Percentiles rank a stretch among this genome's conserved stretches.
Conservation (phyloP, 2,113 vertebrate species). For the Herpailurus yagouaroundi region DNA sequence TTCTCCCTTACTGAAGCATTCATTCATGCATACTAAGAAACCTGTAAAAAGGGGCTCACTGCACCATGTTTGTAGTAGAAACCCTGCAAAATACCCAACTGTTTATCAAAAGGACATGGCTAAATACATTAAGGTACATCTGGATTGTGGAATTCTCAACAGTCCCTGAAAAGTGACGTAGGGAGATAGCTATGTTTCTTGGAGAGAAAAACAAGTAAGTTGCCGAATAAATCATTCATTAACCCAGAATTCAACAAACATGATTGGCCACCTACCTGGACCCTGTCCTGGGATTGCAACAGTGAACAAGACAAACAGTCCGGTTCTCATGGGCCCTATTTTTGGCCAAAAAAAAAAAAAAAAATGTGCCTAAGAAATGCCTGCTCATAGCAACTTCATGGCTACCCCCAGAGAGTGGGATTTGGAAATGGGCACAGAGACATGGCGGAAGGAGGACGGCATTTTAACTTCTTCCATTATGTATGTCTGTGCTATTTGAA, state of each 20-base stretch:
- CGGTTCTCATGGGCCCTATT: not conserved
- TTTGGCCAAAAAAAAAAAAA: not conserved
- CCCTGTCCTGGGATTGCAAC: not conserved
- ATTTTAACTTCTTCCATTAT: not conserved
- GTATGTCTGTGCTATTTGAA: not conserved
- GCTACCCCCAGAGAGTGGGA: not conserved
- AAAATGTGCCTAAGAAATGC: not conserved
- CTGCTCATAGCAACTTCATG: not conserved
- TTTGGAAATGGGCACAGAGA: not conserved
- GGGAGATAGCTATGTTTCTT: not conserved
- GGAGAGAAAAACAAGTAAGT: not conserved
- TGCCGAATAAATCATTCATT: not conserved
- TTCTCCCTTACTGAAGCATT: not conserved
- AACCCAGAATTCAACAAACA: not conserved
- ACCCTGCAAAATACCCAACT: not conserved
- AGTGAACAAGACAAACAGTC: not conserved
- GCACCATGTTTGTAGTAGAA: not conserved
- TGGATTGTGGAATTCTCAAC: not conserved
- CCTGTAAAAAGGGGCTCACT: accelerated
- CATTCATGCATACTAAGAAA: not conserved
- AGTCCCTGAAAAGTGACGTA: not conserved
- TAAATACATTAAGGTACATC: not conserved
- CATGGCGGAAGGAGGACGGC: accelerated
- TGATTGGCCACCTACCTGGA: no score
- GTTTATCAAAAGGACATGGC: not conserved